Conservation (phyloP, 2,113 vertebrate species). For the Bufo gargarizans region DNA sequence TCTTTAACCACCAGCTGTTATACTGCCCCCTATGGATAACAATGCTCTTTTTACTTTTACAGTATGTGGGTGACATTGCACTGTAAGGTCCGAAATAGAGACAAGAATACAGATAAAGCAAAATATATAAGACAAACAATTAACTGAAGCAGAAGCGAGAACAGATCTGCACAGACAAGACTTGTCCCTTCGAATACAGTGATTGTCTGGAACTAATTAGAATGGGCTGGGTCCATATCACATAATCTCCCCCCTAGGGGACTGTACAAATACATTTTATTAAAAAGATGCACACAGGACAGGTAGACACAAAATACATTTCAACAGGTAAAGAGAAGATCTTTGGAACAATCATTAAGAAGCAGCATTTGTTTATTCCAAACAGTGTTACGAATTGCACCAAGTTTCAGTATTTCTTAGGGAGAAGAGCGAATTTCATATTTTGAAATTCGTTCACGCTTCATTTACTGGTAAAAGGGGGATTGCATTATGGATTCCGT, state of each 20-base stretch:
- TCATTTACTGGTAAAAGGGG: no score
- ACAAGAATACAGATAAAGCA: background rate
- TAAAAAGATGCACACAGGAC: background rate
- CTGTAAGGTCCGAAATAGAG: background rate
- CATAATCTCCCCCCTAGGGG: slow-evolving; percentile 34
- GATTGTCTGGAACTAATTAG: slow-evolving; percentile 31
- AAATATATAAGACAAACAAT: background rate
- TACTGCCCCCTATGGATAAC: background rate
- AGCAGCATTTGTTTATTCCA: background rate
- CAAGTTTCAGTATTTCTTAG: background rate
- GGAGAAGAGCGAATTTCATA: no score
- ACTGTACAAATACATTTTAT: slow-evolving; percentile 19
- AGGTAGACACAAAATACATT: background rate
- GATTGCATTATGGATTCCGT: no score
- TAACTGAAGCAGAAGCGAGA: background rate
- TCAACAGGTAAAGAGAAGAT: background rate
- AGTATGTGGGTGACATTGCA: background rate
- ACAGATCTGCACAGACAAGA: slow-evolving; percentile 14
- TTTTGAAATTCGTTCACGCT: no score
- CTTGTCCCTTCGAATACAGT: background rate
- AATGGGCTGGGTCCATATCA: slow-evolving; percentile 40
- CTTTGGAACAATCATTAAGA: slow-evolving; percentile 10
- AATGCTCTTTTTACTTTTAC: background rate
- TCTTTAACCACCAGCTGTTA: background rate
- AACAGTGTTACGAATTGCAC: background rate